A percentile compares a stretch with the other conserved stretches of the same genome.
Conservation (phyloP, 2,888 invertebrate genomes). For the Agapostemon virescens region DNA sequence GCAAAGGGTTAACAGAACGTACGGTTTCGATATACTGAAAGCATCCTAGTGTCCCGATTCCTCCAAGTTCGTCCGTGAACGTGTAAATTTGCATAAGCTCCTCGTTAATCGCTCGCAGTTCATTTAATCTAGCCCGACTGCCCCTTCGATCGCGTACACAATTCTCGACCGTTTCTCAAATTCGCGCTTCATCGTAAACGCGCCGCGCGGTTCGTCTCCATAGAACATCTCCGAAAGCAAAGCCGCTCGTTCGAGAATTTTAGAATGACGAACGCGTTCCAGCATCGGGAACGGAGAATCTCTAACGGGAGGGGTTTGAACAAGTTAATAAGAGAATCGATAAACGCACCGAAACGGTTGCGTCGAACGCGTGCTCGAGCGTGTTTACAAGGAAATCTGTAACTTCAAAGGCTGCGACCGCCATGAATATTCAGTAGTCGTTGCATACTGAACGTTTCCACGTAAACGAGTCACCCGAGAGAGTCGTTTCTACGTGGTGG, state of each 20-base stretch:
- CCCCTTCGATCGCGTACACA: neutral
- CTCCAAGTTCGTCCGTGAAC: too few relatives aligned
- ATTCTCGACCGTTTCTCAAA: neutral
- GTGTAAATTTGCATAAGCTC: too few relatives aligned
- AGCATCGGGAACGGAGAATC: neutral
- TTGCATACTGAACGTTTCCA: conserved; percentile 7
- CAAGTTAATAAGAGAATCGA: conserved; percentile 5
- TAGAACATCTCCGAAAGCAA: neutral
- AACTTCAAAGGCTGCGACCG: conserved; percentile 14
- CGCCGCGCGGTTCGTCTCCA: too few relatives aligned
- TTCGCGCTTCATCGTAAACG: neutral
- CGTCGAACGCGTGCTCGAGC: neutral
- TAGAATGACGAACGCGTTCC: neutral
- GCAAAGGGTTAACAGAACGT: too few relatives aligned
- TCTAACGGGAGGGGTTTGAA: neutral
- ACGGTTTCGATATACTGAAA: too few relatives aligned
- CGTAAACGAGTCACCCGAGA: conserved; percentile 10
- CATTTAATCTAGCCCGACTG: too few relatives aligned
- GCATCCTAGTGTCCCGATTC: too few relatives aligned
- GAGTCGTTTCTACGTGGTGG: conserved; percentile 24
- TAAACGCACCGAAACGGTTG: neutral
- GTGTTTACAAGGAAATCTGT: conserved; percentile 16
- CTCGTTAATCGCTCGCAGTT: too few relatives aligned
- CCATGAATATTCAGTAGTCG: conserved; percentile 25
- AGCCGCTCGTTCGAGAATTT: neutral